Base-by-base conservation (phyloP, 2,113 vertebrate genomes). In the Esox niger region DNA sequence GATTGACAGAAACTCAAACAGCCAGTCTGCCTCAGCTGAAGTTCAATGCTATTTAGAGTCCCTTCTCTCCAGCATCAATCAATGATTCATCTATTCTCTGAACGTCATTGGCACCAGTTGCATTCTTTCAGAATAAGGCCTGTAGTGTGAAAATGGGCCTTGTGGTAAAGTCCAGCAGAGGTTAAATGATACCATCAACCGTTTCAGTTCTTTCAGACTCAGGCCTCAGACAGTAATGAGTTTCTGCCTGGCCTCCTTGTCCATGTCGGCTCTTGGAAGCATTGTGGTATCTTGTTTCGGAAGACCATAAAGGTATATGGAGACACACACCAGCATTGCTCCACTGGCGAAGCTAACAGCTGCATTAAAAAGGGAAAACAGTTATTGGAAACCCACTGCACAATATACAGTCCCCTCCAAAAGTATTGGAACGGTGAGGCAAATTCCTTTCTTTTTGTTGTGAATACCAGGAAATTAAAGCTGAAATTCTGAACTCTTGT, bases 221-320 rank as follows among this genome's bases (percentile, higher is more conserved):
- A 11, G 0, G 4, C 2, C 27, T 95, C 88, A 98, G 75, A 96
- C 91, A 4, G 69, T 6, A 64, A 90, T 82, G 38, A 93, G 85
- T 87, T 90, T 95, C 71, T 92, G 91, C 86, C 89, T 95, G 62
- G 84, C 81, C 25, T 77, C 81, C 6, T 54, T 47, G 66, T 77
- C 82, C 0, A 70, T 32, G 47, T 91, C 90, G 21, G 79, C 35
- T 2, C 67, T 79, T 27, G 76, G 82, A 47, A 96, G 66, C 79
- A 85, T 94, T 55, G 87, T 93, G 3, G 95, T 95, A 76, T 98
- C 94, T 79, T 93, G 93, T 88, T 94, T 95, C 64, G 97, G 97
- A 82, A 98, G 90, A 70, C 97, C 97, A 10, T 99, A 96, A 59
- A 96, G 84, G 81, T 98, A 99, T 79, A 99, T 99, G 77, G 97